Conservation (phyloP, 92 coral and sea anemone species). For the Epizoanthus rinbou region DNA sequence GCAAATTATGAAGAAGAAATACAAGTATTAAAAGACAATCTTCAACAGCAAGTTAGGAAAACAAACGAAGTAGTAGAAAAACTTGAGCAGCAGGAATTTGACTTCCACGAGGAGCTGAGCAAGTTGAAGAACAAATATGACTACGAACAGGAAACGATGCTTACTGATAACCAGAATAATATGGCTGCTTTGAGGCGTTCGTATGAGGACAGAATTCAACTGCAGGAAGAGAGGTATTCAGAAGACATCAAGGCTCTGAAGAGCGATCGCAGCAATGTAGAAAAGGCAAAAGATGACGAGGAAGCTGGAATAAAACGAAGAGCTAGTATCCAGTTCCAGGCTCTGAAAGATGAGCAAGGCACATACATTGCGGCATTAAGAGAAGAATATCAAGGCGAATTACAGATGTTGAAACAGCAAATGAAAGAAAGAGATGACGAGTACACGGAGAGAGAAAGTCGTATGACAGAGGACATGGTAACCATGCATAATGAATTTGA, state of each 20-base stretch:
- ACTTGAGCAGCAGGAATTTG: constrained; percentile 78
- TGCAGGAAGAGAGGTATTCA: constrained; percentile 45
- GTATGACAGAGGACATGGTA: constrained; percentile 61
- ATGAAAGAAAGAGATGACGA: constrained; percentile 53
- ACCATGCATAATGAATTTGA: constrained; percentile 75
- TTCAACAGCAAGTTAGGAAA: constrained; percentile 60
- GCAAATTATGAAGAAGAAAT: constrained; percentile 71
- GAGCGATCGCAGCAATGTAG: not conserved
- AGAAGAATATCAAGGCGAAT: constrained; percentile 66
- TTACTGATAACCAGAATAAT: constrained; percentile 54
- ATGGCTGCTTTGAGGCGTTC: constrained; percentile 35
- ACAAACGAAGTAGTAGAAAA: constrained; percentile 67
- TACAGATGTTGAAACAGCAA: constrained; percentile 61
- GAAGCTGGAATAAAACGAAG: constrained; percentile 18
- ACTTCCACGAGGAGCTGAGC: constrained; percentile 69
- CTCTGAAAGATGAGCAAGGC: constrained; percentile 53
- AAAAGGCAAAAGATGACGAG: not conserved
- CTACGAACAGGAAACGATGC: constrained; percentile 47
- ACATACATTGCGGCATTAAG: constrained; percentile 58
- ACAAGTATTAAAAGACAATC: constrained; percentile 56
- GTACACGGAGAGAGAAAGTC: constrained; percentile 45
- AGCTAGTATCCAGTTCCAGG: constrained; percentile 23
- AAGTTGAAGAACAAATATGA: constrained; percentile 61
- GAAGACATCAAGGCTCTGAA: constrained; percentile 9
- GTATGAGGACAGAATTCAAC: constrained; percentile 38